These are phyloP conservation scores for Neuroscelio doddi DNA, from an alignment of 2,888 invertebrate species.

Conservation along the genomic window DNA sequence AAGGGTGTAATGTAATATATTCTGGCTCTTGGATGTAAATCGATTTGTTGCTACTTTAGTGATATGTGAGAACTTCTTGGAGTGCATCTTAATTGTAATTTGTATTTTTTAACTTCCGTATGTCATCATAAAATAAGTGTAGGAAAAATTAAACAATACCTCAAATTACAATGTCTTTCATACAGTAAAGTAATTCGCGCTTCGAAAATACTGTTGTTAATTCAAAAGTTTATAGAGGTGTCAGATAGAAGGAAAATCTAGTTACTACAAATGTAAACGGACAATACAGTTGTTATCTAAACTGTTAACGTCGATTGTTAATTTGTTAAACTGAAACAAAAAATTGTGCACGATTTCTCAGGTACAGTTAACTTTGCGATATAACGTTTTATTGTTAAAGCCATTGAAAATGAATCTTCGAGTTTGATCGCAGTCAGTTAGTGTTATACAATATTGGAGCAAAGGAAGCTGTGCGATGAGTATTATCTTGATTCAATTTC, in stretches of 20 bases:
- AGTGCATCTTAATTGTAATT: too few species aligned
- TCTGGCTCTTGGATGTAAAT: not conserved
- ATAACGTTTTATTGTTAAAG: not conserved
- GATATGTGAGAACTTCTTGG: too few species aligned
- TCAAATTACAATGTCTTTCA: not conserved
- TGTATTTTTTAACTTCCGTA: too few species aligned
- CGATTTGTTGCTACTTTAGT: too few species aligned
- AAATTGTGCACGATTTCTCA: too few species aligned
- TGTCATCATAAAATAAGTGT: too few species aligned
- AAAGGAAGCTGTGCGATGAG: not conserved
- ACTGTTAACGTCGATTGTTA: not conserved
- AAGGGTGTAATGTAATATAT: not conserved
- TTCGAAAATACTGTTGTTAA: conserved; percentile 3
- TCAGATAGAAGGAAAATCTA: too few species aligned
- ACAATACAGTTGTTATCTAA: not conserved
- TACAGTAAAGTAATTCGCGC: not conserved
- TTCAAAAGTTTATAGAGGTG: conserved; percentile 3
- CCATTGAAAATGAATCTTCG: conserved; percentile 6
- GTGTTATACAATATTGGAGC: not conserved
- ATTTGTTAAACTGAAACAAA: too few species aligned
- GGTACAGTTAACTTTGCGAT: too few species aligned
- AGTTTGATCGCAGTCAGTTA: conserved; percentile 10
- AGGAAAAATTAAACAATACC: too few species aligned
- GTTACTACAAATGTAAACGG: too few species aligned
- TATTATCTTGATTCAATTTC: conserved; percentile 6